Conservation (phyloP, 1,140 invertebrate genomes). For the Bursaphelenchus mucronatus region DNA sequence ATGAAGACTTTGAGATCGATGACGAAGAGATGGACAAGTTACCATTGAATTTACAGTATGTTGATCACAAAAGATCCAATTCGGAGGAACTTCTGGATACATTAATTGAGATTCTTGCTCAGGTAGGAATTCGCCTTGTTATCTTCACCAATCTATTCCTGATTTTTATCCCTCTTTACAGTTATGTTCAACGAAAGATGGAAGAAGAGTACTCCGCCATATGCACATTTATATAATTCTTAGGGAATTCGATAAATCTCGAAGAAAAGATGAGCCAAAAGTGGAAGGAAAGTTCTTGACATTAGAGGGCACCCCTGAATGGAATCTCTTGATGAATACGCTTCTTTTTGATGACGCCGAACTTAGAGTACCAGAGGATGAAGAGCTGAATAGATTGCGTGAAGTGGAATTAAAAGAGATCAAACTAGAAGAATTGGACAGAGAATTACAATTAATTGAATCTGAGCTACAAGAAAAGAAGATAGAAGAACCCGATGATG, state of each 20-base stretch:
- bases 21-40: conserved; percentile 13
- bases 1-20: conserved; percentile 6
- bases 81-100: conserved; percentile 1
- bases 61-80: conserved; percentile 14
- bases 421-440: too few relatives aligned
- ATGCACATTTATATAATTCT: conserved; percentile 13
- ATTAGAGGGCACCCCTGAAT: conserved; percentile 19
- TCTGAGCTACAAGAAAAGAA: too few relatives aligned
- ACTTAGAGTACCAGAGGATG: neutral
- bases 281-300: conserved; percentile 18
- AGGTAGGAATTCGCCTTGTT: neutral
- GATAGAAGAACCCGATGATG: too few relatives aligned
- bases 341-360: conserved; percentile 17
- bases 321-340: conserved; percentile 20
- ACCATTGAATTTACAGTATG: conserved; percentile 15
- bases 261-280: neutral
- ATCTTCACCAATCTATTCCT: neutral
- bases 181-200: neutral
- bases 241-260: conserved; percentile 19
- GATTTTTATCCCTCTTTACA: neutral
- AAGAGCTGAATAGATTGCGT: too few relatives aligned
- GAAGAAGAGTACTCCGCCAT: neutral
- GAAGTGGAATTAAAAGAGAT: too few relatives aligned
- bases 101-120: conserved; percentile 2
- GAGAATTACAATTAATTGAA: too few relatives aligned